Percentiles rank a stretch among this genome's conserved stretches.
These are phyloP conservation scores for Ctena decussata DNA, from an alignment of 2,888 invertebrate species.

Conservation along the genomic window DNA sequence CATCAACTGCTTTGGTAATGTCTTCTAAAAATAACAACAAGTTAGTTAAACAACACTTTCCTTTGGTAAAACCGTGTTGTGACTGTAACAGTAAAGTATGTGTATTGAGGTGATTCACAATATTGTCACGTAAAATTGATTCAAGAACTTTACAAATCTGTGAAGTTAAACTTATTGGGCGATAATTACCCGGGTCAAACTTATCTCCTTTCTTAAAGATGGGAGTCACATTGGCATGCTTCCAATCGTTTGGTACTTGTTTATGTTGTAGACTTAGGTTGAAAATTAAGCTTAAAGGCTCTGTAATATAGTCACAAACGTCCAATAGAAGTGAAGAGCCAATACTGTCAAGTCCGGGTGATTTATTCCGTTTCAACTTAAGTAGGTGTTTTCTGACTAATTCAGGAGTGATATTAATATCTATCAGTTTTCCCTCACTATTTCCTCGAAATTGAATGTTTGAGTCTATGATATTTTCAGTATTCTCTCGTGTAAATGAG, in stretches of 20 bases:
- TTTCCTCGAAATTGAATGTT: too few relatives aligned
- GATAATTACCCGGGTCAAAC: background rate
- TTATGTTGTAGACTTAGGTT: background rate
- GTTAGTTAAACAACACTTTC: background rate
- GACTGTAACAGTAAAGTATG: background rate
- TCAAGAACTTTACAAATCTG: too few relatives aligned
- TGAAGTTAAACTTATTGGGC: too few relatives aligned
- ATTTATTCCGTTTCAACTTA: background rate
- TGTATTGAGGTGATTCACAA: background rate
- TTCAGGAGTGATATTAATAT: background rate
- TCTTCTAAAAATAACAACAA: too few relatives aligned
- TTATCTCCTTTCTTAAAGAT: slow-evolving; percentile 27
- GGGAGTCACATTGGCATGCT: slow-evolving; percentile 4
- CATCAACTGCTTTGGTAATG: too few relatives aligned
- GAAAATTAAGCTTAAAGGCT: slow-evolving; percentile 8
- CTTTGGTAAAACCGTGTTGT: background rate
- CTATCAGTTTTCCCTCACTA: background rate
- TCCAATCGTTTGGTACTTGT: slow-evolving; percentile 20
- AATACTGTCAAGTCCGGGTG: too few relatives aligned
- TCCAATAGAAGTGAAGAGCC: too few relatives aligned
- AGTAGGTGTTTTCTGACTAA: background rate
- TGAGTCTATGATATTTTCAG: too few relatives aligned
- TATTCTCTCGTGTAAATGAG: background rate
- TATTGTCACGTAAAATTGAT: background rate
- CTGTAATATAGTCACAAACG: slow-evolving; percentile 14